A percentile compares a stretch with the other conserved stretches of the same genome.
These are phyloP conservation scores for Chymomyza fuscimana DNA, from an alignment of 2,888 invertebrate genomes.

Conservation along the genomic window DNA sequence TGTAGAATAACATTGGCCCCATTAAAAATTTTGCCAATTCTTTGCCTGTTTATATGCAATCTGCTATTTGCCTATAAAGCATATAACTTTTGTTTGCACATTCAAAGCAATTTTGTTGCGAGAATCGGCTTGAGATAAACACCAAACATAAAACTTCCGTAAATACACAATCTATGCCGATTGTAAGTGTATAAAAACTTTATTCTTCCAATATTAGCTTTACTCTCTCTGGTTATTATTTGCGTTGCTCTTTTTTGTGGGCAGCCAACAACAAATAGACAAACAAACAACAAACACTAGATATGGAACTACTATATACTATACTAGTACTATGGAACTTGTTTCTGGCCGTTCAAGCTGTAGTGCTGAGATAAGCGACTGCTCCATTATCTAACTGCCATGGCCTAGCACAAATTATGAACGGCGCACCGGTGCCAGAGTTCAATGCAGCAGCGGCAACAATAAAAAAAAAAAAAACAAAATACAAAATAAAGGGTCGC, in stretches of 20 bases:
- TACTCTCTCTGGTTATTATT: neutral
- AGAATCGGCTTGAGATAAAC: too few species aligned
- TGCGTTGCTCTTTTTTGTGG: neutral
- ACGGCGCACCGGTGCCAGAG: conserved; percentile 12
- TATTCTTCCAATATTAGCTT: neutral
- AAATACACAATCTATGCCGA: too few species aligned
- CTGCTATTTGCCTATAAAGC: too few species aligned
- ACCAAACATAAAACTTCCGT: too few species aligned
- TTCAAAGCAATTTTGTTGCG: too few species aligned
- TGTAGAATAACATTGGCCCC: too few species aligned
- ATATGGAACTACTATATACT: too few species aligned
- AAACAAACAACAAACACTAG: conserved; percentile 1
- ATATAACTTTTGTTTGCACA: too few species aligned
- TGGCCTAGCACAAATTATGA: neutral
- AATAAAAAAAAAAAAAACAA: neutral
- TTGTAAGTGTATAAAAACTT: neutral
- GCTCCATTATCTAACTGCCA: neutral
- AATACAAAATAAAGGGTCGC: neutral
- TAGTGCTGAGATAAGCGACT: neutral
- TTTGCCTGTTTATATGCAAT: too few species aligned
- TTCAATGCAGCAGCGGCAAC: conserved; percentile 40
- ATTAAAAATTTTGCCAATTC: too few species aligned
- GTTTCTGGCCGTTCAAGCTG: neutral
- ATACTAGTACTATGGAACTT: conserved; percentile 10
- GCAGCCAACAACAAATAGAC: neutral